Evolutionary conservation across 1,140 invertebrate species (phyloP).

Genomic region (Trialeurodes vaporariorum): DNA sequence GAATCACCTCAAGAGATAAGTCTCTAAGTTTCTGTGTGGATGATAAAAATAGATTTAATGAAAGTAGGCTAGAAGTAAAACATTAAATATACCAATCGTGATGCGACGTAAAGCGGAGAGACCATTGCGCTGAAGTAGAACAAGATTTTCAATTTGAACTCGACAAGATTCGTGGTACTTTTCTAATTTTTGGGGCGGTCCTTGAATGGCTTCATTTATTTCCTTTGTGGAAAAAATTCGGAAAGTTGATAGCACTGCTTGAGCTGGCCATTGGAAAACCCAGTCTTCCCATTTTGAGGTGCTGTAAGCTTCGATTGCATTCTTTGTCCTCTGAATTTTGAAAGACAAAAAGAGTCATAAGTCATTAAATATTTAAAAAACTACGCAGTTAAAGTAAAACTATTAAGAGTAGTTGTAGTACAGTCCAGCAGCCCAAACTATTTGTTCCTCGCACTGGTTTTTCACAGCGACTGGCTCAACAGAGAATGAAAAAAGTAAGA

Average conservation of each 20-base stretch:
- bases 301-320: slow-evolving; percentile 52
- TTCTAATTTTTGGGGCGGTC: slow-evolving; percentile 39
- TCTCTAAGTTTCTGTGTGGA: no score
- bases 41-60: no score
- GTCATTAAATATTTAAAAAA: no score
- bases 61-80: no score
- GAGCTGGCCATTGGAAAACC: slow-evolving; percentile 81
- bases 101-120: slow-evolving; percentile 79
- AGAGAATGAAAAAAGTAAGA: no score
- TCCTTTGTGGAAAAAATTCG: slow-evolving; percentile 81
- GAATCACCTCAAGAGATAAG: no score
- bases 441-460: no score
- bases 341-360: no score
- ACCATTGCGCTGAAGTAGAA: slow-evolving; percentile 73
- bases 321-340: slow-evolving; percentile 38
- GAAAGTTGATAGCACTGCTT: slow-evolving; percentile 74
- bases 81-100: slow-evolving; percentile 56
- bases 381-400: no score
- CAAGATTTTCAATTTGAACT: slow-evolving; percentile 67
- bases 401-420: no score
- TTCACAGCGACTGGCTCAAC: no score
- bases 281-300: slow-evolving; percentile 54
- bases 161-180: slow-evolving; percentile 47
- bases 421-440: no score
- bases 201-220: slow-evolving; percentile 57